Base-by-base conservation (phyloP, 1,140 invertebrate species). In the Druon quercuslanigerum region DNA sequence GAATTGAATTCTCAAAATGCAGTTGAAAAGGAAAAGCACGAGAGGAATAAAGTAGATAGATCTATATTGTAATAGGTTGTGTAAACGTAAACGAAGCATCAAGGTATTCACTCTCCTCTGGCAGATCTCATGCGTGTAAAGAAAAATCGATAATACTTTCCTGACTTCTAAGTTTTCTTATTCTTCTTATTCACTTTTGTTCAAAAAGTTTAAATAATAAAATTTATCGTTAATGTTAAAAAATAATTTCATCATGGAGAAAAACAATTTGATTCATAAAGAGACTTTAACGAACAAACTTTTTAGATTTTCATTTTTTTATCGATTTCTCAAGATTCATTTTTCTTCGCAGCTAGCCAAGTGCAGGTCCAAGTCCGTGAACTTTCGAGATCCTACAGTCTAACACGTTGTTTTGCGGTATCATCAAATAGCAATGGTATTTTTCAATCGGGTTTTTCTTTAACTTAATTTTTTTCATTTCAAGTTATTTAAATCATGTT, bases 11-110 rank as follows among this genome's bases (percentile, higher is more conserved):
- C 57, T 40, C 60, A 66, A 33, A 33, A 66, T 33, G 40, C 46
- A 66, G 60, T n/a, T 46, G 25, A 40, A 20, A 66, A 66, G 33
- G 60, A 40, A 46, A 66, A 66, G 33, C 46, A 33, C 60, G n/a
- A 66, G 14, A 66, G 60, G 60, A 66, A 66, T 66, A 46, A 66
- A 46, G 60, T 66, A 66, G 60, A 46, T 66, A 66, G 60, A 66
- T 66, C 60, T 66, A 66, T 33, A 66, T 66, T 66, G 60, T 66
- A 66, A 66, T 66, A 66, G 60, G 25, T 66, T 66, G 60, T 66
- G 25, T 66, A 66, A 66, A 66, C 60, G 60, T 66, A 66, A 66
- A 66, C 60, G 60, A 66, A 66, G 60, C 60, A 66, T 46, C 60
- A 66, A 66, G 60, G 60, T 66, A 66, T 40, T 66, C 60, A 66